These are phyloP conservation scores for Molossus alvarezi DNA, from an alignment of 2,797 vertebrate species.

Conservation along the genomic window DNA sequence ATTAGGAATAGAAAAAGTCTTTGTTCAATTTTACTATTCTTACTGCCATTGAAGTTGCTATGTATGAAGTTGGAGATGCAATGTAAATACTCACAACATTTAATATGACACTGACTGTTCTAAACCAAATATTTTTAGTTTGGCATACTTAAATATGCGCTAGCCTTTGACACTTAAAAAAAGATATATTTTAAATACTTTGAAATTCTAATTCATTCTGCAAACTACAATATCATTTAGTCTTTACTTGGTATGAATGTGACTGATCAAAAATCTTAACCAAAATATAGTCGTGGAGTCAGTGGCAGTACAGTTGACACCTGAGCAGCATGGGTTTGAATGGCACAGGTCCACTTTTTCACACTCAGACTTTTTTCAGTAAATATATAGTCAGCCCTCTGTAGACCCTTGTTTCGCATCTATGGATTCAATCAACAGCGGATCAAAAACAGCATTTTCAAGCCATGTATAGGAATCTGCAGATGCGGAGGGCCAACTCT, in stretches of 20 bases:
- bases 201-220: slow-evolving; percentile 36
- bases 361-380: background rate
- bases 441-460: background rate
- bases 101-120: background rate
- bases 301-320: background rate
- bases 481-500: background rate
- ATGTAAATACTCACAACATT: background rate
- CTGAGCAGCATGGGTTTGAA: background rate
- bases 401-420: background rate
- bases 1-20: slow-evolving; percentile 9
- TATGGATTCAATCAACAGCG: background rate
- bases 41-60: background rate
- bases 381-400: background rate
- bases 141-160: background rate
- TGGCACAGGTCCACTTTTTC: background rate
- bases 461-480: background rate
- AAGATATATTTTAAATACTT: background rate
- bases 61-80: background rate
- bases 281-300: background rate
- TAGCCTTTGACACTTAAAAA: background rate
- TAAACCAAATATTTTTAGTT: background rate
- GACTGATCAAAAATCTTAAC: slow-evolving; percentile 36
- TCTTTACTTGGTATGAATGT: slow-evolving; percentile 52
- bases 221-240: background rate
- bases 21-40: background rate